Evolutionary conservation across 2,888 invertebrate genomes (phyloP), one percentile per base, ranked within the genome.

Genomic region (Meandrusa payeni): DNA sequence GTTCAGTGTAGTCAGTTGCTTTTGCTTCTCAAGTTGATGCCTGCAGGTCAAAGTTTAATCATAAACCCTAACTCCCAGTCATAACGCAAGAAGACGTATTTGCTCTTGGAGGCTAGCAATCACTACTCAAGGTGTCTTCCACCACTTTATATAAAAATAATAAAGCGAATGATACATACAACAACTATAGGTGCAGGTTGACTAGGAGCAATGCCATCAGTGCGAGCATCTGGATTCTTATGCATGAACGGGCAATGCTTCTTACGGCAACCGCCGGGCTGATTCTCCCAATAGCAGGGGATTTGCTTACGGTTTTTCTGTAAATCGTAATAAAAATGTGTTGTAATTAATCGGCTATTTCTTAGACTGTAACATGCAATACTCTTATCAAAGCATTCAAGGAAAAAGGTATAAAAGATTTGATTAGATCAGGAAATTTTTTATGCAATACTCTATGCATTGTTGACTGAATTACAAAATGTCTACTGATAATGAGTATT

Each of bases 281-380:
- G 95, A 52, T 90, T 91, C 80, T 96, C 96, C 94, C 95, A 96
- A 74, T 94, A 96, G 76, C 96, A 96, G 1, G 93, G 93, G 64
- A 94, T 95, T 52, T 90, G 91, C 79, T 93, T 93, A 52, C 95
- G 91, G 74, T 95, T 93, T 91, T 94, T 94, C 94, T 94, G 76
- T 3, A 88, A 76, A 31, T 19, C 7, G n/a, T 7, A 26, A 7
- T n/a, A 27, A 19, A 5, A 20, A n/a, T 1, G 12, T 33, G 11
- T 22, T 6, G 20, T 5, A 5, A 20, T 2, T 6, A 9, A 11
- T 19, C 7, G n/a, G 6, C 5, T 2, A 15, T 15, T 15, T 6
- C 7, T 7, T 32, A 6, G 10, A 13, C n/a, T 13, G n/a, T 4
- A 13, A 28, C 7, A 13, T 28, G 15, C 28, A 28, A 24, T 7